Evolutionary conservation across 2,888 invertebrate species (phyloP).

Genomic region (Caenorhabditis panamensis): DNA sequence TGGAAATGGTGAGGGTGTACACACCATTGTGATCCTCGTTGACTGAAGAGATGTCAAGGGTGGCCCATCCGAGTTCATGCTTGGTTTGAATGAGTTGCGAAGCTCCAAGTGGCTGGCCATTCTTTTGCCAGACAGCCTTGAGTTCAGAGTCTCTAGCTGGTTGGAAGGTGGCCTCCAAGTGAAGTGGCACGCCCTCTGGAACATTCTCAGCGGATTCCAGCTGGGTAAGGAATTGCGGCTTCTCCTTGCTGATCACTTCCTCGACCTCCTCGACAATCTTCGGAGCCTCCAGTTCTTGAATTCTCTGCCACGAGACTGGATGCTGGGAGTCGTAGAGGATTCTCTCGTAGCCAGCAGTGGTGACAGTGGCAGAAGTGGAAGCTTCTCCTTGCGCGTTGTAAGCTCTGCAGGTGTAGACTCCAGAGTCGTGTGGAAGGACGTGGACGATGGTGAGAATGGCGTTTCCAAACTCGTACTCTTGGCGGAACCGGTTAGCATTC

Average conservation of each 20-base stretch:
- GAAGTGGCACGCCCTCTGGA: constrained; percentile 91
- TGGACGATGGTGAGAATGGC: constrained; percentile 92
- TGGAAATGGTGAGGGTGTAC: constrained; percentile 93
- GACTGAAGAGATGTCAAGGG: constrained; percentile 87
- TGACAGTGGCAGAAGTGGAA: constrained; percentile 94
- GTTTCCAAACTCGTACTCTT: constrained; percentile 95
- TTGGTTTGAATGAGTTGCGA: constrained; percentile 83
- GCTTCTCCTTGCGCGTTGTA: constrained; percentile 94
- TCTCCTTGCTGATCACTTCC: constrained; percentile 77
- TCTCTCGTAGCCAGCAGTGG: constrained; percentile 81
- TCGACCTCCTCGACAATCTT: constrained; percentile 90
- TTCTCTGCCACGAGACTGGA: constrained; percentile 95
- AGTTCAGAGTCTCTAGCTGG: constrained; percentile 94
- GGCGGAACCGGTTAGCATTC: constrained; percentile 85
- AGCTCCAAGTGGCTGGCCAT: constrained; percentile 78
- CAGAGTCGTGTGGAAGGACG: constrained; percentile 90
- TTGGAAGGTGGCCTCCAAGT: constrained; percentile 96
- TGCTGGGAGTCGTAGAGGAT: constrained; percentile 88
- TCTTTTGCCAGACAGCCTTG: constrained; percentile 72
- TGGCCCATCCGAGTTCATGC: constrained; percentile 91
- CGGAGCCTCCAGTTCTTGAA: constrained; percentile 83
- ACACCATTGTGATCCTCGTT: constrained; percentile 90
- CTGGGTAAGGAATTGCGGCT: constrained; percentile 86
- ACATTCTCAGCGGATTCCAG: constrained; percentile 91
- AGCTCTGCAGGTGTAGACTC: constrained; percentile 95